These are phyloP conservation scores for Microtus oregoni DNA, from an alignment of 2,113 vertebrate genomes.

Conservation along the genomic window DNA sequence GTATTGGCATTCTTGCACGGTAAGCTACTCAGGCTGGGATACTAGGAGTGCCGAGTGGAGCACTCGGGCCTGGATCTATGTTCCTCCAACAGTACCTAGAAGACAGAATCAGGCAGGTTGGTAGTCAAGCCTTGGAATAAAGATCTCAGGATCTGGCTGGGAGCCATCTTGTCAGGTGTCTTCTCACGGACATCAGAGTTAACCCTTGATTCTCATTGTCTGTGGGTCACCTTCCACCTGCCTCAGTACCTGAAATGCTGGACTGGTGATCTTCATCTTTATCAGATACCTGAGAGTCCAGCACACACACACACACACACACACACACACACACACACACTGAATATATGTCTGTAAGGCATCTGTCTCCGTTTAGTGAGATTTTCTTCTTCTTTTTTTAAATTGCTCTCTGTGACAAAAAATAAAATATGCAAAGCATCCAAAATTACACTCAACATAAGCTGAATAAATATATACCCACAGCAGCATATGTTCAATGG, in stretches of 20 bases:
- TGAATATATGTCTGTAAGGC: neutral
- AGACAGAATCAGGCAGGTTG: neutral
- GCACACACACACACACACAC: neutral
- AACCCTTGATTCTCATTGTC: neutral
- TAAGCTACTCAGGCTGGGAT: accelerated
- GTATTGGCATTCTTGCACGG: neutral
- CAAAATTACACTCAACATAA: conserved; percentile 67
- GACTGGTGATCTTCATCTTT: neutral
- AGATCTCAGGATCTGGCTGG: neutral
- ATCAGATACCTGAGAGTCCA: neutral
- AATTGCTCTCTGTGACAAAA: conserved; percentile 60
- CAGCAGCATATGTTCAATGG: conserved; percentile 77
- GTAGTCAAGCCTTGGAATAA: neutral
- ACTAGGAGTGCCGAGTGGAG: neutral
- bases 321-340: neutral
- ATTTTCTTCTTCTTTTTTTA: conserved; percentile 45
- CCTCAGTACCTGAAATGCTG: neutral
- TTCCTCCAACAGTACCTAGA: neutral
- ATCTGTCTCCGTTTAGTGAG: conserved; percentile 59
- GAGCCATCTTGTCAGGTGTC: neutral
- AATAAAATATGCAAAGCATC: conserved; percentile 76
- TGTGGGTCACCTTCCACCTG: neutral
- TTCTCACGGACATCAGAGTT: neutral
- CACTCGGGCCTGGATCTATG: too few relatives aligned
- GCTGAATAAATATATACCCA: conserved; percentile 63